These are phyloP conservation scores for Stenodema calcarata DNA, from an alignment of 2,888 invertebrate genomes.

Conservation along the genomic window DNA sequence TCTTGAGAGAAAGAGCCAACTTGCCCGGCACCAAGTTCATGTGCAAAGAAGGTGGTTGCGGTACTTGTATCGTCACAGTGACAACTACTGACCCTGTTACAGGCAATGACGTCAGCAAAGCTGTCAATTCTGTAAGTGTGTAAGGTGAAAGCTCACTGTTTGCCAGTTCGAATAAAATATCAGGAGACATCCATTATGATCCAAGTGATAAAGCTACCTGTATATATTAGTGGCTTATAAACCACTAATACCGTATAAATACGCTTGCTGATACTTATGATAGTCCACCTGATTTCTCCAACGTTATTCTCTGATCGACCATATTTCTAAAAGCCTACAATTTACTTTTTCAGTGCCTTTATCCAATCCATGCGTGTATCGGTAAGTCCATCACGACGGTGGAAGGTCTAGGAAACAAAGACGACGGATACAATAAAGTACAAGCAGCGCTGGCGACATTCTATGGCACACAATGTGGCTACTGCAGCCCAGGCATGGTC, in stretches of 20 bases:
- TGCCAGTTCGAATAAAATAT: slow-evolving; percentile 58
- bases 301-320: too few species aligned
- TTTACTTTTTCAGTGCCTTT: slow-evolving; percentile 71
- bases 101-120: background rate
- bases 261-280: too few species aligned
- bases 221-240: too few species aligned
- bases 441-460: slow-evolving; percentile 70
- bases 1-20: background rate
- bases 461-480: slow-evolving; percentile 78
- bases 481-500: slow-evolving; percentile 78
- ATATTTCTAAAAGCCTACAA: too few species aligned
- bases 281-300: too few species aligned
- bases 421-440: slow-evolving; percentile 72
- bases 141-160: background rate
- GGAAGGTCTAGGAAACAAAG: slow-evolving; percentile 74
- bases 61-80: slow-evolving; percentile 66
- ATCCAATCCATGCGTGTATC: slow-evolving; percentile 70
- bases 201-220: too few species aligned
- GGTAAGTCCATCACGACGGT: slow-evolving; percentile 75
- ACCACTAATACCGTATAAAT: too few species aligned
- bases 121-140: slow-evolving; percentile 56
- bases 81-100: background rate
- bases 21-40: slow-evolving; percentile 67
- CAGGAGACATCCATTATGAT: slow-evolving; percentile 63
- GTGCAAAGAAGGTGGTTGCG: slow-evolving; percentile 78